Percentiles rank a stretch among this genome's conserved stretches.
phyloP scores from a whole-genome alignment of 2,797 vertebrate genomes.

The Neosilurus mollespiculum region DNA sequence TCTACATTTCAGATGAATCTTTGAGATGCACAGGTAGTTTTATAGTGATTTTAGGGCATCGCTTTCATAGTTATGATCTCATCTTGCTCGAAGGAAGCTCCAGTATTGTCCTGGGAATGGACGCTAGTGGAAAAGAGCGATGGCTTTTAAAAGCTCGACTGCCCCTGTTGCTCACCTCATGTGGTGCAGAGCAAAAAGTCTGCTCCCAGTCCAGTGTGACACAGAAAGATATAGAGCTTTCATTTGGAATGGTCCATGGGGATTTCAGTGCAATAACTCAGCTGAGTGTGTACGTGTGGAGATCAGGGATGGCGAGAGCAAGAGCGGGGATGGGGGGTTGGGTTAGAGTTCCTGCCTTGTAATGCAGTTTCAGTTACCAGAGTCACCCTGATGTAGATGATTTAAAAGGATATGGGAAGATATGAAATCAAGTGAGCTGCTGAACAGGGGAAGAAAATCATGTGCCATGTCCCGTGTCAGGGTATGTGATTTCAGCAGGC shows the following conservation, averaged over 20 bases:
- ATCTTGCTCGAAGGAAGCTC: not conserved
- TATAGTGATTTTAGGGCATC: not conserved
- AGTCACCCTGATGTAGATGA: conserved; percentile 35
- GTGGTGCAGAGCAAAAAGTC: conserved; percentile 30
- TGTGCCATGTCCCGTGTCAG: conserved; percentile 18
- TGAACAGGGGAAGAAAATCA: conserved; percentile 31
- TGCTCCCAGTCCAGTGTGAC: conserved; percentile 34
- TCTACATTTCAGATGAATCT: not conserved
- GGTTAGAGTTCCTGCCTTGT: conserved; percentile 29
- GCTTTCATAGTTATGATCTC: not conserved
- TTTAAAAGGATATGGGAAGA: conserved; percentile 24
- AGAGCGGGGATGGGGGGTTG: not conserved
- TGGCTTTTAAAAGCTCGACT: conserved; percentile 35
- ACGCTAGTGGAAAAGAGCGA: conserved; percentile 4
- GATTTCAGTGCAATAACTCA: conserved; percentile 48
- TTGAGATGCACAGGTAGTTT: not conserved
- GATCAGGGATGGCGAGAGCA: not conserved
- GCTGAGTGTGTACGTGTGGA: conserved; percentile 15
- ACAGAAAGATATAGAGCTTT: conserved; percentile 52
- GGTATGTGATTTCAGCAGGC: conserved; percentile 49
- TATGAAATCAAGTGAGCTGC: conserved; percentile 22
- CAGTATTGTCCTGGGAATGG: not conserved
- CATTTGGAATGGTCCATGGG: conserved; percentile 46
- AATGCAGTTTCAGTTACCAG: conserved; percentile 43
- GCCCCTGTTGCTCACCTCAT: conserved; percentile 43